Conservation (phyloP, 2,113 vertebrate species). For the Rhadina sibilatrix region DNA sequence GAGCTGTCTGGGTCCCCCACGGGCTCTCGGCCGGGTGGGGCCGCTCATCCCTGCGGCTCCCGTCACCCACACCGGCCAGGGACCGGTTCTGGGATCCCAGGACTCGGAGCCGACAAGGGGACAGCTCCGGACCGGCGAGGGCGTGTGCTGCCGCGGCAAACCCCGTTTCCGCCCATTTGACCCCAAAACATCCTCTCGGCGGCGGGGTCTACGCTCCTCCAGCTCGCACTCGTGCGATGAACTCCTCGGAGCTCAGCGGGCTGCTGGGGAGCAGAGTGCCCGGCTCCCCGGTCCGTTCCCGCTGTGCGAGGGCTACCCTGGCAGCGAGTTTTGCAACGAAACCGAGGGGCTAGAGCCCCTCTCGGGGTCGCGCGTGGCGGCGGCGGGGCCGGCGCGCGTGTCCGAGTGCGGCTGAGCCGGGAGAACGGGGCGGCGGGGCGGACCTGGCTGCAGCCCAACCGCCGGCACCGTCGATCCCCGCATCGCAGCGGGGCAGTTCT, state of each 20-base stretch:
- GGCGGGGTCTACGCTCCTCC: not conserved
- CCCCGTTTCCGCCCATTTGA: not conserved
- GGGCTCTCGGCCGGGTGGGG: not conserved
- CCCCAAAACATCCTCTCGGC: not conserved
- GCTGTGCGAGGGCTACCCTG: not conserved
- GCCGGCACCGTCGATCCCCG: too few species aligned
- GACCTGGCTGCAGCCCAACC: not conserved
- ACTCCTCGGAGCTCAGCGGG: not conserved
- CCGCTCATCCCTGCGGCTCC: not conserved
- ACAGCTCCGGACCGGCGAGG: not conserved
- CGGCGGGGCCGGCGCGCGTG: not conserved
- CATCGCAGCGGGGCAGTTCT: not conserved
- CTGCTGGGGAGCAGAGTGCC: not conserved
- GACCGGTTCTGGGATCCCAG: too few species aligned
- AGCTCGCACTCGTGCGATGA: not conserved
- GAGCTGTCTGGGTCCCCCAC: not conserved
- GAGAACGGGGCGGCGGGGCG: not conserved
- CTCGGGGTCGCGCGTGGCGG: not conserved
- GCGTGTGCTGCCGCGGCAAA: not conserved
- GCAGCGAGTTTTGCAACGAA: slow-evolving; percentile 30
- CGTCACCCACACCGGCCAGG: not conserved
- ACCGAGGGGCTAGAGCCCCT: not conserved
- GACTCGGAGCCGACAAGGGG: not conserved
- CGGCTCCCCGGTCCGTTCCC: not conserved
- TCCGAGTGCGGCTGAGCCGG: not conserved